phyloP scores from a whole-genome alignment of 2,113 vertebrate genomes.

The Alectura lathami region DNA sequence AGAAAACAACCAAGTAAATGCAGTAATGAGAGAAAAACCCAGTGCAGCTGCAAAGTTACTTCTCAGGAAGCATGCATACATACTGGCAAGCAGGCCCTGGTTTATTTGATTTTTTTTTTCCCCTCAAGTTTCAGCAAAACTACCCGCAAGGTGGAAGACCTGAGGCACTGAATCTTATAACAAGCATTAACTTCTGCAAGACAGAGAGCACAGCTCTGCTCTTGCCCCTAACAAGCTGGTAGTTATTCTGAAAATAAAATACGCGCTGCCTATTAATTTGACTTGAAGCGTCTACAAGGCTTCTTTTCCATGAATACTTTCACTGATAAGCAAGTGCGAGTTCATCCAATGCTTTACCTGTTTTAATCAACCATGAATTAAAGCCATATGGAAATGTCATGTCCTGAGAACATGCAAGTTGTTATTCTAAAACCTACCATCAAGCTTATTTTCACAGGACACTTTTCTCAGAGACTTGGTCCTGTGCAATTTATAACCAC shows the following conservation, averaged over 20 bases:
- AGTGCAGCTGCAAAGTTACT: neutral
- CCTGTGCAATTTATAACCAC: neutral
- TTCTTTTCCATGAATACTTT: neutral
- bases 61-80: neutral
- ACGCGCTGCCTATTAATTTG: neutral
- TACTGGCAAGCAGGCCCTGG: neutral
- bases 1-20: neutral
- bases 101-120: neutral
- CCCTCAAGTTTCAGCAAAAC: neutral
- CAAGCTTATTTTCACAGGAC: neutral
- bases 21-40: neutral
- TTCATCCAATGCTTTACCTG: neutral
- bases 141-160: neutral
- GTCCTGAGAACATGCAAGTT: neutral
- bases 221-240: neutral
- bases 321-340: neutral
- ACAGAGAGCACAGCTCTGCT: neutral
- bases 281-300: neutral
- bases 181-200: neutral
- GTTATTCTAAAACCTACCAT: neutral
- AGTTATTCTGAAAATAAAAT: neutral
- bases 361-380: neutral
- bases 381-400: rapidly evolving
- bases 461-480: neutral
- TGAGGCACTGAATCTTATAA: neutral